Evolutionary conservation across 2,888 invertebrate genomes (phyloP), one percentile per base, ranked within the genome.

Genomic region (Apamea sordens): DNA sequence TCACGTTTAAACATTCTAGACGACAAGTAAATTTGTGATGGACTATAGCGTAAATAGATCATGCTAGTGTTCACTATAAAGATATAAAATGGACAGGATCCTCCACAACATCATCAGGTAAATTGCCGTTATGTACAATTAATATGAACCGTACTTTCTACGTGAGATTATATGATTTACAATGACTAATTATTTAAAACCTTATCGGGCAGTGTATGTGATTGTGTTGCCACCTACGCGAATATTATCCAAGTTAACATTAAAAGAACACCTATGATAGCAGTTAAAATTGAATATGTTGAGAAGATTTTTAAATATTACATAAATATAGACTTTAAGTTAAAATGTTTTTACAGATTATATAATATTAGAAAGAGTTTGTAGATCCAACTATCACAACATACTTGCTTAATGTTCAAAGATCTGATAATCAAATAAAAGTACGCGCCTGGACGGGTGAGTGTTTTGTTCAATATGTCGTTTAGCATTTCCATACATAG

Each of bases 401-500:
- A 86, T 92, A 92, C 91, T 93, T 92, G 91, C 91, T 92, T 89
- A 91, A 90, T 86, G 86, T 85, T 86, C 36, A 78, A 89, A 89
- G 80, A 80, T 88, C 77, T 82, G 86, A 85, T 88, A 87, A 90
- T 85, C 70, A 90, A 85, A 80, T 87, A 89, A 87, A 90, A 90
- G 92, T 92, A 92, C 91, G 89, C 88, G 92, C 90, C 92, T 95
- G 95, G 95, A 95, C 95, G 95, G 95, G 95, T 93, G 90, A 82
- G 83, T 81, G 28, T 81, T 86, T 86, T 80, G 79, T 79, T 81
- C 73, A 90, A 89, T 86, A 89, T 91, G 89, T 79, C 81, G 63
- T 77, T 80, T 89, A 87, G 86, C 90, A 89, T 89, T 78, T 89
- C 84, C 84, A 90, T 86, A 92, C 90, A 90, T 90, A 92, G 90